Evolutionary conservation across 30 jellyfish, hydroid and myxozoan genomes (phyloP), one percentile per base, ranked within the genome.

Genomic region (Nemopilema nomurai): DNA sequence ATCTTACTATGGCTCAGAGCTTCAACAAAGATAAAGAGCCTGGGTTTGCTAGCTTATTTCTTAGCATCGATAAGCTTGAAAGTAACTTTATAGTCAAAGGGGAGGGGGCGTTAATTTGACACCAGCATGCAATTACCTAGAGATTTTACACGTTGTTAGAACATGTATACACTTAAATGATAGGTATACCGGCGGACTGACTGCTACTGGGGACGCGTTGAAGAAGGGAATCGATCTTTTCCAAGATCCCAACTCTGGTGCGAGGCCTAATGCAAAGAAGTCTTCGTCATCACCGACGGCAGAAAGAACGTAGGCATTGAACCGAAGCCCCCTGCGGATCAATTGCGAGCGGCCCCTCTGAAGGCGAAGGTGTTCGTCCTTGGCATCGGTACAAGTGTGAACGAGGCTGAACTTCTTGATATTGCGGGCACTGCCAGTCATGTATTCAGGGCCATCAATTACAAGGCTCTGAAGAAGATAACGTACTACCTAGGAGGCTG

Each of bases 231-330:
- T 16, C 32, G 29, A 75, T 16, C 79, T 87, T 16, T 87, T 21
- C 77, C 62, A 32, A 7, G 71, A 62, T 72, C 41, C 70, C 7
- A 76, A 26, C 31, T 57, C 82, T 16, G 76, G 90, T 13, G 52
- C 89, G 19, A 29, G 90, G 28, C 28, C 9, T 71, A 66, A 50
- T 7, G 87, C 84, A 9, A 69, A 51, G 69, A 74, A 62, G 79
- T 87, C 29, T 77, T 87, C 80, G 68, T 87, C 62, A 32, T 87
- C 28, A 62, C 96, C 0, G 96, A 79, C 69, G 96, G 96, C 18
- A 28, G 16, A 1, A 51, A 76, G 33, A 75, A 41, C 4, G 22
- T 62, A 19, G 96, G 96, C n/a, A 65, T 25, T 31, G 51, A 51
- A 17, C 90, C 96, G 62, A 49, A 19, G 18, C 62, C 18, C 29